Conservation (phyloP, 2,797 vertebrate species). For the Oophaga sylvatica region DNA sequence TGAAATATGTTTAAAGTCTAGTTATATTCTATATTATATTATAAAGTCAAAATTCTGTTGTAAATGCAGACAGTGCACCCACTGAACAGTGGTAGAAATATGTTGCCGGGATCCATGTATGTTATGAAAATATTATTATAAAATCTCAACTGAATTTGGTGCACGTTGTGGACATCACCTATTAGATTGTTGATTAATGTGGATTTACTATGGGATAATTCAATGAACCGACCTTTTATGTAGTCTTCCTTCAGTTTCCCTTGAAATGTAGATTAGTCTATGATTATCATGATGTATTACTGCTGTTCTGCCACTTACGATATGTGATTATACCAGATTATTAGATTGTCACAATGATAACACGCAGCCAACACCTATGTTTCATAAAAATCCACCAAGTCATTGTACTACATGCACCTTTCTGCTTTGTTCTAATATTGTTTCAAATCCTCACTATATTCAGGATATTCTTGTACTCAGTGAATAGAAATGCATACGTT, state of each 20-base stretch:
- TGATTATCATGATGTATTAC: not conserved
- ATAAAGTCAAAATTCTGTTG: too few species aligned
- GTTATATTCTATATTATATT: too few species aligned
- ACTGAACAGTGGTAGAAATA: too few species aligned
- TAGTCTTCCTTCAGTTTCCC: not conserved
- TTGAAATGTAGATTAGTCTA: not conserved
- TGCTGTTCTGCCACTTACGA: not conserved
- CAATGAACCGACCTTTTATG: not conserved
- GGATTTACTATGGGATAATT: not conserved
- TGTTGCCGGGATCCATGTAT: too few species aligned
- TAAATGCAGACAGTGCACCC: too few species aligned
- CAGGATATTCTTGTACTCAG: not conserved
- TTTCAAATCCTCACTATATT: not conserved
- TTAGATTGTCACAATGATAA: not conserved
- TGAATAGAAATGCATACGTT: not conserved
- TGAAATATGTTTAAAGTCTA: too few species aligned
- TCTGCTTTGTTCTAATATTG: too few species aligned
- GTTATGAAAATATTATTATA: not conserved
- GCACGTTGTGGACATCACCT: not conserved
- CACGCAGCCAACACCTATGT: conserved; percentile 7
- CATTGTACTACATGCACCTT: too few species aligned
- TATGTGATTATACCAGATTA: not conserved
- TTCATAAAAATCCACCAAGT: not conserved
- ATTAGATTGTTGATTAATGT: not conserved
- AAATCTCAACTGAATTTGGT: not conserved